Evolutionary conservation across 2,113 vertebrate genomes (phyloP).

Genomic region (Nematolebias whitei): DNA sequence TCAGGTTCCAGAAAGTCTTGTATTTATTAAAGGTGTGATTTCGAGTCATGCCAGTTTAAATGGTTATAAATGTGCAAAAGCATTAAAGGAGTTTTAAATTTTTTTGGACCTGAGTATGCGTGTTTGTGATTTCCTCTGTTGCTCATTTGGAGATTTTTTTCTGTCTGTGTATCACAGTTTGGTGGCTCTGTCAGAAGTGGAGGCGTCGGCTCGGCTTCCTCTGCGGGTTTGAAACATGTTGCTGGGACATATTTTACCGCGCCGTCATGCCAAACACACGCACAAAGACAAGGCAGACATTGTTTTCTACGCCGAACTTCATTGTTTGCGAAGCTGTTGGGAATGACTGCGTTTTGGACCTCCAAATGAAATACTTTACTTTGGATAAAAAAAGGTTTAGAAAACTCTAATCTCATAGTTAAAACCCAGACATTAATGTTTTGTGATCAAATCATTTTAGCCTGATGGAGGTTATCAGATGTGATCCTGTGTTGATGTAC

Average conservation of each 20-base stretch:
- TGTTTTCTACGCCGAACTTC: too few relatives aligned
- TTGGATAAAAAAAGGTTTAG: not conserved
- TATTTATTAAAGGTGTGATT: not conserved
- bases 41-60: not conserved
- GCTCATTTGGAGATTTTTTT: not conserved
- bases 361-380: not conserved
- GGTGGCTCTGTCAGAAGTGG: constrained; percentile 45
- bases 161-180: constrained; percentile 35
- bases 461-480: too few relatives aligned
- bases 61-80: not conserved
- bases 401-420: too few relatives aligned
- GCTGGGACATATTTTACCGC: constrained; percentile 54
- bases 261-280: constrained; percentile 33
- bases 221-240: constrained; percentile 47
- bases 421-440: too few relatives aligned
- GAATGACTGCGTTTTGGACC: not conserved
- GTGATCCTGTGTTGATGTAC: too few relatives aligned
- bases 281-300: constrained; percentile 32
- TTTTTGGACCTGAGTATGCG: not conserved
- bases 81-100: not conserved
- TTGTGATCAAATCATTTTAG: too few relatives aligned
- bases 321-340: not conserved
- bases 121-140: not conserved
- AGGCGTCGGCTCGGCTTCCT: constrained; percentile 55
- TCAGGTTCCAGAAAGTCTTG: not conserved